Conservation (phyloP, 2,888 invertebrate species). For the Onthophagus sagittarius region DNA sequence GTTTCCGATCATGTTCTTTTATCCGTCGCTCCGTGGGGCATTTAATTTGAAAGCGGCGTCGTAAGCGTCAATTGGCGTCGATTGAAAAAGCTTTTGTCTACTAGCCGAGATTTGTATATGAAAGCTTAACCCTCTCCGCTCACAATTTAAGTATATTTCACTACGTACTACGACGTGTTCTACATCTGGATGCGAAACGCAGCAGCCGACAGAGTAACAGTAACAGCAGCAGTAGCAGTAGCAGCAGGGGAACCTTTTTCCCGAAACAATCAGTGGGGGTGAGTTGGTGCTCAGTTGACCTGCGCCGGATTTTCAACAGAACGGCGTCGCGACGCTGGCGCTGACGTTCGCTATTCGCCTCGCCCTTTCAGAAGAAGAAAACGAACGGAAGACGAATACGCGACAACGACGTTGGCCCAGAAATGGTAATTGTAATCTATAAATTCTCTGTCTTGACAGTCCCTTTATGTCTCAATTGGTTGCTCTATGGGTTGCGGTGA, state of each 20-base stretch:
- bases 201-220: slow-evolving; percentile 9
- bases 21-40: neutral
- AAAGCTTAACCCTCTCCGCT: neutral
- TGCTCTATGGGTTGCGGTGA: neutral
- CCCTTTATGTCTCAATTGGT: slow-evolving; percentile 6
- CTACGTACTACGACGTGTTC: slow-evolving; percentile 12
- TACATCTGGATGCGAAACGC: slow-evolving; percentile 19
- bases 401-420: neutral
- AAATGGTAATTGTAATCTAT: slow-evolving; percentile 5
- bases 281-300: slow-evolving; percentile 3
- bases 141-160: slow-evolving; percentile 1
- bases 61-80: slow-evolving; percentile 1
- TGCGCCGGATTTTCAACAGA: slow-evolving; percentile 4
- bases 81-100: slow-evolving; percentile 2
- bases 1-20: neutral
- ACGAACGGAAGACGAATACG: neutral
- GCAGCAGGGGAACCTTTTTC: slow-evolving; percentile 18
- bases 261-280: slow-evolving; percentile 23
- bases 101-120: neutral
- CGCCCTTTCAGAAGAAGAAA: neutral
- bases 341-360: neutral
- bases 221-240: slow-evolving; percentile 16
- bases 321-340: slow-evolving; percentile 2
- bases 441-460: slow-evolving; percentile 7
- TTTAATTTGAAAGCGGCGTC: neutral